Base-by-base conservation (phyloP, 2,113 vertebrate genomes). In the Orcinus orca region DNA sequence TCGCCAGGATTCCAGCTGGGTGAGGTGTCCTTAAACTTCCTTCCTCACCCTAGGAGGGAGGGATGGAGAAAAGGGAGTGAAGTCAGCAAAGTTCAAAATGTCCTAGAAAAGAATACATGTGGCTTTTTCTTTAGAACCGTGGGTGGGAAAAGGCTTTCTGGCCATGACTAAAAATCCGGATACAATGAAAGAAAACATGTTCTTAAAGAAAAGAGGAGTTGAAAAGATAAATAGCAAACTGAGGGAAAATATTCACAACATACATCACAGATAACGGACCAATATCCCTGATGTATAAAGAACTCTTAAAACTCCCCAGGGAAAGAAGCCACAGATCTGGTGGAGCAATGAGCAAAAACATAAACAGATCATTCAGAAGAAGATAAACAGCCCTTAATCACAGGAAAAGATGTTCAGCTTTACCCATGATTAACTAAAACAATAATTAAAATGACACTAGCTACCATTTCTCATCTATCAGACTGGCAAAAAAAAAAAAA, bases 241-340 rank as follows among this genome's bases (percentile, higher is more conserved):
- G 7, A 84, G 21, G 87, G 38, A 31, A 13, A 68, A 31, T 36
- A 3, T 58, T 76, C 20, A 13, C 60, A 68, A 14, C 33, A 2
- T 23, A 8, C 1, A 3, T n/a, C 23, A 1, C 41, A 36, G 62
- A 29, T 11, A 41, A 53, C 0, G 5, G 65, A 12, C 11, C 31
- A 11, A 6, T 3, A 14, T 44, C 44, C 60, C 26, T 10, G 3
- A 67, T 31, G 25, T 2, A 8, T 17, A 79, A 53, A 80, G 80
- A 62, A 20, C 41, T 33, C 41, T 17, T 29, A 26, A 29, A 53
- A n/a, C 12, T 63, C n/a, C 26, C 5, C 26, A 31, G 20, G 11
- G 18, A 12, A 18, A 33, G 10, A 36, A 47, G 1, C 31, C 60
- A 36, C 36, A 79, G 6, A 31, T 23, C 62, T 36, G 15, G 10